Base-by-base conservation (phyloP, 2,888 invertebrate species). In the Pterobdella sp. region DNA sequence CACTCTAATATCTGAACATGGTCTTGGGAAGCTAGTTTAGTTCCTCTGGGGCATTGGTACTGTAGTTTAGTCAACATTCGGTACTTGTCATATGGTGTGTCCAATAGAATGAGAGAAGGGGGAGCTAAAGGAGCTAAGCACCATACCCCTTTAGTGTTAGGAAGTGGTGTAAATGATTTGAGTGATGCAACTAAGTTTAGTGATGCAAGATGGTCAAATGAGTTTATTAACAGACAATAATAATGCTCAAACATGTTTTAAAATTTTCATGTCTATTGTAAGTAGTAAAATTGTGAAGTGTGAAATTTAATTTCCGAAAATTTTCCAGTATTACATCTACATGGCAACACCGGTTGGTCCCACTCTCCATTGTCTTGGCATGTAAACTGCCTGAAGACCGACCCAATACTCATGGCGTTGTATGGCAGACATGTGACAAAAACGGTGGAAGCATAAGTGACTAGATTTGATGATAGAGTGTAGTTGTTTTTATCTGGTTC, bases 341-440 rank as follows among this genome's bases (percentile, higher is more conserved):
- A 71, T 10, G 29, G 63, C 22, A n/a, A 34, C n/a, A 60, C 36
- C 34, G 29, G 35, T 35, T n/a, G 35, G 36, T 34, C 36, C 71
- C 71, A 71, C 32, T 29, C 18, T 0, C 71, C 71, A 60, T 26
- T 34, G 56, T 71, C 71, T 1, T n/a, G 60, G 37, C 71, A 71
- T 22, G 35, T 34, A 29, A 37, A n/a, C 2, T 63, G n/a, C 26
- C 60, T 42, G 26, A 14, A 63, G 1, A 35, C 52, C 52, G 26
- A 36, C 26, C 71, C 71, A 52, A 63, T 63, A 18, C 32, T 34
- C 3, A 71, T 31, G n/a, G 71, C 71, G 37, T 71, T 71, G 60
- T 35, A 63, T 22, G 35, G 35, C 34, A 63, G 34, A 36, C 71
- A 71, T 26, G 60, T 63, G 63, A 71, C 29, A 37, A 35, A 14